Base-by-base conservation (phyloP, 2,797 vertebrate species). In the Eurystomus glaucurus region DNA sequence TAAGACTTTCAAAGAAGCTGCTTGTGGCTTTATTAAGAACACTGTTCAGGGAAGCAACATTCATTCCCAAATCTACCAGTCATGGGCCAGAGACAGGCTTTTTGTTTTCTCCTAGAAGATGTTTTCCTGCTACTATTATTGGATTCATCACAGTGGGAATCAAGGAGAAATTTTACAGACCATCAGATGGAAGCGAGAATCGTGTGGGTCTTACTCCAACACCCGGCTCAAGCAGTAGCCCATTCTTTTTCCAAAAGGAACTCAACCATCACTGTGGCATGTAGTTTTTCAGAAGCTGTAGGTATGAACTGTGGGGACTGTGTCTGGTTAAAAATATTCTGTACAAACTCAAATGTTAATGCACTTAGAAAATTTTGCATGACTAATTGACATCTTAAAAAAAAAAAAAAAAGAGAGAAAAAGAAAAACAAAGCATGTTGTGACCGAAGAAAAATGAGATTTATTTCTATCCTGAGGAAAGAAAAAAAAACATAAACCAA, bases 371-470 rank as follows among this genome's bases (percentile, higher is more conserved):
- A 97, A 95, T 83, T 96, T 98, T 98, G 98, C 98, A 99, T 98
- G 98, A 98, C 72, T 98, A 99, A 99, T 98, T 99, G 99, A 99
- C 98, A 99, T 98, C 98, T 98, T 98, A 98, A 97, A 96, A 86
- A 96, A 94, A 98, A 41, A 46, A 66, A 58, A 77, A 85, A 77
- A 48, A 85, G 43, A 78, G 2, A 94, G 72, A 98, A 94, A 98
- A 97, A 98, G 98, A 98, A 37, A 98, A 35, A 35, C 35, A 35
- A 98, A 98, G 98, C 98, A 99, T 98, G 98, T 98, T 98, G 97
- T 98, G 98, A 98, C 95, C 96, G 98, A 98, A 97, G 94, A 97
- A 97, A 96, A 94, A 94, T 81, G 82, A 95, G 97, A 97, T 98
- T 99, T 98, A 98, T 99, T 99, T 98, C 98, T 98, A 98, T 97